Conservation (phyloP, 1,140 invertebrate species). For the Conus betulinus region DNA sequence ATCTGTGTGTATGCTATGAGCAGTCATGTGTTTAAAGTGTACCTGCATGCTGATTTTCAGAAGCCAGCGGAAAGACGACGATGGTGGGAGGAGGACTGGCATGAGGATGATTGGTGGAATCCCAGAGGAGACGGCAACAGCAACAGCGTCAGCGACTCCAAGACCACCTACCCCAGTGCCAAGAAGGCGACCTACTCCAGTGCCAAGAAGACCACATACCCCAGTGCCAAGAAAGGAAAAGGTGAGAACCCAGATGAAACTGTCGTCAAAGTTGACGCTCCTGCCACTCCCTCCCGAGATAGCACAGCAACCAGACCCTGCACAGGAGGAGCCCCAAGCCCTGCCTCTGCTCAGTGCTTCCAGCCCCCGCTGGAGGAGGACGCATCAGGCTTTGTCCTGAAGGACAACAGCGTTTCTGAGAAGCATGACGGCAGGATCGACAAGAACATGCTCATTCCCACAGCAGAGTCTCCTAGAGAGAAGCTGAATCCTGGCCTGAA, state of each 20-base stretch:
- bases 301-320: background rate
- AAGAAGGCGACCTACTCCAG: background rate
- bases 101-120: slow-evolving; percentile 31
- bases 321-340: background rate
- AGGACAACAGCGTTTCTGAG: background rate
- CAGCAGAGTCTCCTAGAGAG: slow-evolving; percentile 21
- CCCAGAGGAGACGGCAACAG: slow-evolving; percentile 18
- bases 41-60: background rate
- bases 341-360: slow-evolving; percentile 13
- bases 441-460: background rate
- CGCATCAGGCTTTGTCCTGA: background rate
- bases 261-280: background rate
- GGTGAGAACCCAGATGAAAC: slow-evolving; percentile 11
- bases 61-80: slow-evolving; percentile 17
- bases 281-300: background rate
- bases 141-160: slow-evolving; percentile 12
- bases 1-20: no score
- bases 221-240: slow-evolving; percentile 10
- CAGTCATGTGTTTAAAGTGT: no score
- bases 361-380: background rate
- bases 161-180: background rate
- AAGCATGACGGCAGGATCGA: background rate
- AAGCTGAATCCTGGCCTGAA: slow-evolving; percentile 16
- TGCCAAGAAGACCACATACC: background rate
- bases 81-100: slow-evolving; percentile 35